Conservation (phyloP, 1,140 invertebrate genomes). For the Melitaea cinxia region DNA sequence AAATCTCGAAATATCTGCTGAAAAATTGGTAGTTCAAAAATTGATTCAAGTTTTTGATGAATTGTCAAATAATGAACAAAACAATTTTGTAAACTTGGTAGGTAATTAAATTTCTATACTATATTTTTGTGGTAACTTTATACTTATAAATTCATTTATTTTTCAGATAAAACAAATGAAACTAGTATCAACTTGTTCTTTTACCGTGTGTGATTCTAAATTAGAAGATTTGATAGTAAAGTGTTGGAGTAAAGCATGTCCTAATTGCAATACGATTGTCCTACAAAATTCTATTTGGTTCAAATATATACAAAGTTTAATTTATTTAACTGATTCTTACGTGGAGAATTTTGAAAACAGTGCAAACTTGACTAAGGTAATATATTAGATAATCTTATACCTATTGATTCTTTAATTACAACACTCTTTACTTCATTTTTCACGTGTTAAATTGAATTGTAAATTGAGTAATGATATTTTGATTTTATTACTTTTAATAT, state of each 20-base stretch:
- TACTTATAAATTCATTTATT: constrained; percentile 7
- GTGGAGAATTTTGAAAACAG: constrained; percentile 33
- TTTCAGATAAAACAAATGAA: constrained; percentile 58
- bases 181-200: constrained; percentile 48
- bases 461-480: no score
- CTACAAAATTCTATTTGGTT: constrained; percentile 28
- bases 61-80: constrained; percentile 20
- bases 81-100: constrained; percentile 13
- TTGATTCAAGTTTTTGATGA: constrained; percentile 32
- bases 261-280: constrained; percentile 30
- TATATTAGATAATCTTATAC: neutral
- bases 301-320: constrained; percentile 49
- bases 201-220: constrained; percentile 27
- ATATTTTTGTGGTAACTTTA: neutral
- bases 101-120: constrained; percentile 8
- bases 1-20: constrained; percentile 34
- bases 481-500: no score
- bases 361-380: constrained; percentile 45
- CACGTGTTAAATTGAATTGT: no score
- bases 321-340: constrained; percentile 43
- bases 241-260: constrained; percentile 54
- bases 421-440: no score
- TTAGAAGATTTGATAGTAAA: constrained; percentile 44
- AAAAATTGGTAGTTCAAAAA: constrained; percentile 44
- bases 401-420: no score